Base-by-base conservation (phyloP, 2,797 vertebrate species). In the Kryptopterus vitreolus region DNA sequence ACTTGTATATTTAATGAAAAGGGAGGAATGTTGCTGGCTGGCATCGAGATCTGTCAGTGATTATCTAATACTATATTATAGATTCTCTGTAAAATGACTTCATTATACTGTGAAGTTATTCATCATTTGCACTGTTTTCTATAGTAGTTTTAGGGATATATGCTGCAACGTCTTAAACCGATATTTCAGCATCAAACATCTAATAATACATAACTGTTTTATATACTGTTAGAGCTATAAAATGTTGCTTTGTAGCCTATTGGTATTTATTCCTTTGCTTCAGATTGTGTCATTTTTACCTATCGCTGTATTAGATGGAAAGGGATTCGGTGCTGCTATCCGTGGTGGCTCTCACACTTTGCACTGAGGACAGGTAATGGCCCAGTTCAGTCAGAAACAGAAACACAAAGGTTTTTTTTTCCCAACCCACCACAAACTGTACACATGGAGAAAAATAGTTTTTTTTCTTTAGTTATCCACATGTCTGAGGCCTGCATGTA, bases 221-320 rank as follows among this genome's bases (percentile, higher is more conserved):
- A 43, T 43, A 43, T 43, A 10, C 38, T 43, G 38, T 43, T 43
- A 43, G 38, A 7, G n/a, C 16, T 69, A 18, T 69, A 48, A 43
- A 43, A 43, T 55, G 2, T 24, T 73, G 53, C 31, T 72, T 13
- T 38, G 12, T 9, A 24, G 31, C 15, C 3, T 59, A 20, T 46
- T 74, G 35, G 55, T 16, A 59, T 74, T 46, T n/a, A 43, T 13
- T 59, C 38, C 38, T 77, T 71, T 2, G 43, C 70, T 80, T 76
- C 16, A 2, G 24, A 57, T 62, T 70, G 26, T 70, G 26, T 24
- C 10, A 68, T 26, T 75, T n/a, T 71, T 75, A 50, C 52, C 6
- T 75, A 58, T 77, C 29, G 26, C 50, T 79, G 57, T 61, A 80
- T 69, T 71, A 86, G 84, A 85, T 85, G 79, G 77, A 74, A 77